Evolutionary conservation across 2,888 invertebrate genomes (phyloP), one percentile per base, ranked within the genome.

Genomic region (Lepidonotus clava): DNA sequence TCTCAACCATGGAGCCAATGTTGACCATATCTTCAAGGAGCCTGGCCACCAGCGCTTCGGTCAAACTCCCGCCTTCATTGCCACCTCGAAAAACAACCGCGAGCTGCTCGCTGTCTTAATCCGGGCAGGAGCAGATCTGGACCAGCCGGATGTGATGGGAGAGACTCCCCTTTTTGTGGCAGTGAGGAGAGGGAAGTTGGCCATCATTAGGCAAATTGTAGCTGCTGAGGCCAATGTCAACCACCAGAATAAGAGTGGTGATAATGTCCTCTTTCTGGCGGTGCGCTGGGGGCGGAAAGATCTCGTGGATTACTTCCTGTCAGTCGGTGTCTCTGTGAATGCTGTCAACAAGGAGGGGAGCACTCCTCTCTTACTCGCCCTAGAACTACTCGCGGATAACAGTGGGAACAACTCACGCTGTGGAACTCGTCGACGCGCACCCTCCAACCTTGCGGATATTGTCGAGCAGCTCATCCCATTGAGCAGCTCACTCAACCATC

Each of bases 161-260:
- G 88, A 88, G 66, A 88, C 88, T 4, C 76, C 85, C 34, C 77
- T 88, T 8, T 88, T 88, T 61, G 38, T 71, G 14, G 88, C 88
- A 28, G 87, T 88, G 11, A 46, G 86, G n/a, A 41, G 76, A 18
- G 87, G 87, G 2, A 87, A 87, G 51, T n/a, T 88, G 40, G 46
- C 88, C 32, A 87, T 88, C 61, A 80, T 87, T 18, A 71, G 84
- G 40, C 67, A 61, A 36, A 86, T 88, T 34, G 53, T 88, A 1
- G 14, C 24, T 24, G 66, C 24, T 1, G 85, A 76, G 0, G 67
- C 83, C n/a, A 34, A 87, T 66, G 40, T 87, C 1, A 88, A 88
- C 80, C 86, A 85, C 34, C 40, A 28, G 32, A 88, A 87, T 61
- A 76, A 56, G 24, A 76, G 76, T 21, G 87, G 86, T 24, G 88